Evolutionary conservation across 2,113 vertebrate species (phyloP), one percentile per base, ranked within the genome.

Genomic region (Myotis brandtii): DNA sequence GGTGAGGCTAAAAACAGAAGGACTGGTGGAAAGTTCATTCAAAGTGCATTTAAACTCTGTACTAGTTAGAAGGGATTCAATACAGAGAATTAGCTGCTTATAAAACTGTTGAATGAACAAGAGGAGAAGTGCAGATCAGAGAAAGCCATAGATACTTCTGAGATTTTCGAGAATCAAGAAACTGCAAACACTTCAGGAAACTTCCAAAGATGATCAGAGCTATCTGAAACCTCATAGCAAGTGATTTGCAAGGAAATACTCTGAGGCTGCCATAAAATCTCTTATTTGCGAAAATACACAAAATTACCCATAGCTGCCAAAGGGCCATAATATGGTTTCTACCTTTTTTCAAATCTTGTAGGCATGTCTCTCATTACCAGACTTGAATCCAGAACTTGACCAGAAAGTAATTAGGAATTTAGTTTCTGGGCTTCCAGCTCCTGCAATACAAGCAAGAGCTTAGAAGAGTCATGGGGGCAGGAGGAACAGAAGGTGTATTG

Each of bases 241-340:
- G 40, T 34, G 16, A 73, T 89, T 86, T 56, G 27, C 43, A 95
- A 89, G 50, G 76, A 96, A 92, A 52, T 5, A n/a, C 9, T 23
- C 32, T 9, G 4, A 79, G 6, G 27, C 34, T 86, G 11, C 76
- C 75, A 0, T 40, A 73, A 92, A 89, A 66, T 56, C 67, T 84
- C 30, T 10, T 30, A 20, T 59, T 87, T 89, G 21, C 43, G 30
- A 40, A 89, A 79, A 54, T 70, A 32, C 25, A 75, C 34, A 83
- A 66, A 69, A 89, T n/a, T 48, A 5, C 37, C 27, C 30, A 9
- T 32, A 37, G 16, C 50, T 37, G 43, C 40, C 37, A 70, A 37
- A 79, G 9, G 56, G 10, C 34, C 69, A 64, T 56, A 46, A 48
- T 40, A 46, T 16, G n/a, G 6, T n/a, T 62, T 73, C 40, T 69